Evolutionary conservation across 2,888 invertebrate species (phyloP), one percentile per base, ranked within the genome.

Genomic region (Tethea ocularis): DNA sequence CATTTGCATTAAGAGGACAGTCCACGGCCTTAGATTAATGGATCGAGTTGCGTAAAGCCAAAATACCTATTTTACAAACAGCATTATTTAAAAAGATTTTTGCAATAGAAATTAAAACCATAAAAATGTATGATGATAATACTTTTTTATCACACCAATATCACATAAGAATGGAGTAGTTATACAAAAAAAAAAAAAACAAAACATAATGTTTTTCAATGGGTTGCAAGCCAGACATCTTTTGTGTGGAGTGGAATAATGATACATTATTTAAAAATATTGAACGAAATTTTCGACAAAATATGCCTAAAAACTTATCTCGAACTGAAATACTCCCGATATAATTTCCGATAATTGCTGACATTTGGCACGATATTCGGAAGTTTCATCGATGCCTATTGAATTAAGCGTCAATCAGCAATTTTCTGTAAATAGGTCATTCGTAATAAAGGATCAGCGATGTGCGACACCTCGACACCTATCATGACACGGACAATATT

Each of bases 1-100:
- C 70, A 69, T 75, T 71, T 73, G 71, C 75, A 75, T 75, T 77
- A 74, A 62, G 67, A 60, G 68, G 53, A 55, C 61, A 55, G 62
- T 53, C 62, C 54, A 60, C 61, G 61, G 61, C 61, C 64, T 63
- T 64, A 66, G 64, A 72, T 72, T 71, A 72, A 74, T 74, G 72
- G 72, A 68, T 54, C 20, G 13, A 52, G 58, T 7, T 53, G 68
- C 64, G 64, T 64, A 66, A 59, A 41, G 5, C 17, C 46, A 46
- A 46, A n/a, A 1, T 20, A n/a, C n/a, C n/a, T n/a, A 10, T 46
- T 15, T 13, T 13, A 13, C 11, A 33, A 13, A 8, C 3, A 33
- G 3, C 13, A 13, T 13, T 2, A 13, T 13, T 26, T 26, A 26
- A 26, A 26, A 0, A 26, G 7, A 26, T 5, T 6, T 6, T 26